Conservation (phyloP, 2,888 invertebrate species). For the Desoria tigrina region DNA sequence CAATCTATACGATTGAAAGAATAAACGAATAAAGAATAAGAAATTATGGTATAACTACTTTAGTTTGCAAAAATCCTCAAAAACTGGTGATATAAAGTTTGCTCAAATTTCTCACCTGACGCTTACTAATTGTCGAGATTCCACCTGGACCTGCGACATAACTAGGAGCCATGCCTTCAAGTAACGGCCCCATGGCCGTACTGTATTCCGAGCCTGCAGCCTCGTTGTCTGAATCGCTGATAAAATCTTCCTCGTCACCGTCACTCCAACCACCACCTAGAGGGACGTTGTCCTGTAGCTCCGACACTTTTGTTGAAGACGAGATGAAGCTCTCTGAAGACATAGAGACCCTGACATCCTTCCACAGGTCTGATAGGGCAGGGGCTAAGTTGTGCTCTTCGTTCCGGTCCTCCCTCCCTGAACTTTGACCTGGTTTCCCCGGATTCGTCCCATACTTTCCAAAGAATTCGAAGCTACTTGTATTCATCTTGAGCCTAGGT, state of each 20-base stretch:
- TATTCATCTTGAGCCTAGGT: slow-evolving; percentile 26
- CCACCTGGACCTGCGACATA: too few species aligned
- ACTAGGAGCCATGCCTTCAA: too few species aligned
- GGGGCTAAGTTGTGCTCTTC: not conserved
- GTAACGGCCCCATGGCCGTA: too few species aligned
- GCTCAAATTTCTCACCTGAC: too few species aligned
- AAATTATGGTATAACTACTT: too few species aligned
- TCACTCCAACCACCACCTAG: slow-evolving; percentile 29
- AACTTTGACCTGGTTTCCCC: not conserved
- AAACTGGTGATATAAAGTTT: too few species aligned
- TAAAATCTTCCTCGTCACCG: slow-evolving; percentile 26
- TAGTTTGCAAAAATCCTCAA: too few species aligned
- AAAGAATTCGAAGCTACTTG: slow-evolving; percentile 36
- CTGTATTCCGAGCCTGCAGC: not conserved
- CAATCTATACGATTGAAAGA: too few species aligned
- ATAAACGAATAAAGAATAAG: too few species aligned
- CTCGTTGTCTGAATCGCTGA: slow-evolving; percentile 30
- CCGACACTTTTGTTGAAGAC: slow-evolving; percentile 34
- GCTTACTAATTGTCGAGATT: too few species aligned
- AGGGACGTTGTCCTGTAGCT: slow-evolving; percentile 19
- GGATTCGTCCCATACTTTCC: slow-evolving; percentile 16
- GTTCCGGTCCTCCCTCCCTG: slow-evolving; percentile 5
- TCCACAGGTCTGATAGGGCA: slow-evolving; percentile 31
- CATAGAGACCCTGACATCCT: slow-evolving; percentile 34
- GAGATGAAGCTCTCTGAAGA: slow-evolving; percentile 32